Evolutionary conservation across 2,888 invertebrate species (phyloP).

Genomic region (Malachius bipustulatus): DNA sequence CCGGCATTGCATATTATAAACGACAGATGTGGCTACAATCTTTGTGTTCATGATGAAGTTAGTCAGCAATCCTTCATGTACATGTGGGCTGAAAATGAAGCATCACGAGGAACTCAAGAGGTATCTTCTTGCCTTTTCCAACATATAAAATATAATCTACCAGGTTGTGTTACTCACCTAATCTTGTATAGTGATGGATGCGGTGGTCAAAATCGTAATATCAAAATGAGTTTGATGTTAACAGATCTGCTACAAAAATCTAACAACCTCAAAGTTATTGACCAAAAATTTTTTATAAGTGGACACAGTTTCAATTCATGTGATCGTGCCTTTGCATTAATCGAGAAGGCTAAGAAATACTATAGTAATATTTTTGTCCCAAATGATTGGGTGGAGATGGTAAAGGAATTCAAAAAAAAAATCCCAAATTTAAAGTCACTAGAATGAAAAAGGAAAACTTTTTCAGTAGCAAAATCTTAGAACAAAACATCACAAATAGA

Average conservation of each 20-base stretch:
- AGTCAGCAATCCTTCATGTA: neutral
- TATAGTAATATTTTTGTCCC: conserved; percentile 3
- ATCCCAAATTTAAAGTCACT: neutral
- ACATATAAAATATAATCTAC: neutral
- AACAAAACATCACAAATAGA: neutral
- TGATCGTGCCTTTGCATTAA: conserved; percentile 22
- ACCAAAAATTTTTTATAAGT: conserved; percentile 3
- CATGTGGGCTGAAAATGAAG: neutral
- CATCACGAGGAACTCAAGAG: conserved; percentile 5
- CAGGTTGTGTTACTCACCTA: neutral
- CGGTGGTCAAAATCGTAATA: conserved; percentile 3
- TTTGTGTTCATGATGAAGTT: conserved; percentile 5
- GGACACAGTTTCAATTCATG: conserved; percentile 4
- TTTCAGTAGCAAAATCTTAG: conserved; percentile 5
- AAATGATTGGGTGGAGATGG: conserved; percentile 1
- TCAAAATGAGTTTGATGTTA: neutral
- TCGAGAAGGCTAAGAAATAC: conserved; percentile 24
- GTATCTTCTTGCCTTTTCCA: conserved; percentile 4
- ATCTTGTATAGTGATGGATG: conserved; percentile 3
- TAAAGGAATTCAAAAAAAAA: neutral
- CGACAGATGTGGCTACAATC: neutral
- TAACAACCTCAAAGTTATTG: conserved; percentile 1
- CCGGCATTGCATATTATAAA: conserved; percentile 4
- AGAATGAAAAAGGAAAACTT: neutral
- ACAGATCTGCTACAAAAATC: neutral